Percentiles rank a stretch among this genome's conserved stretches.
These are phyloP conservation scores for Caranx melampygus DNA, from an alignment of 2,113 vertebrate species.

Conservation along the genomic window DNA sequence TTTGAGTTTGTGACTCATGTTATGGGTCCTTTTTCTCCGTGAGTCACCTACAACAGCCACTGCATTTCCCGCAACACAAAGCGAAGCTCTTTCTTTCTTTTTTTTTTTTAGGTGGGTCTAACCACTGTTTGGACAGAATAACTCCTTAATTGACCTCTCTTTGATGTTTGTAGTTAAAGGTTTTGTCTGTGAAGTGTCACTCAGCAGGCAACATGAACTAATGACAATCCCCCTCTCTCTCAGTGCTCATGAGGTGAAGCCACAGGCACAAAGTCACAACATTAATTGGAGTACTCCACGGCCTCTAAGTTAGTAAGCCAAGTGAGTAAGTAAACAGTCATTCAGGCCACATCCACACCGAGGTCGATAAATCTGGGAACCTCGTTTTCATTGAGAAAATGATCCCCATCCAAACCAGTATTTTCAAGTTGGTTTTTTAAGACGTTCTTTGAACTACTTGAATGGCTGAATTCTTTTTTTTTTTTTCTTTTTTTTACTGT, in stretches of 20 bases:
- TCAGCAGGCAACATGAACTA: constrained; percentile 66
- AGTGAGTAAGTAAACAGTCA: constrained; percentile 68
- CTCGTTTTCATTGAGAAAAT: constrained; percentile 50
- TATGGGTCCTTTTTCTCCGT: constrained; percentile 56
- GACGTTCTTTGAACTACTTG: neutral
- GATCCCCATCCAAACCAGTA: constrained; percentile 29
- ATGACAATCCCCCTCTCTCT: constrained; percentile 43
- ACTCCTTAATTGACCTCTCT: constrained; percentile 66
- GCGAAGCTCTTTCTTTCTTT: constrained; percentile 36
- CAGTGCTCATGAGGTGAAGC: constrained; percentile 31
- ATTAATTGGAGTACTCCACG: constrained; percentile 52
- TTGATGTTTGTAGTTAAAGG: constrained; percentile 72
- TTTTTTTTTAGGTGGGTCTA: constrained; percentile 15
- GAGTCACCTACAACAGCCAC: constrained; percentile 69
- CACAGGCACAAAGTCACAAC: constrained; percentile 60
- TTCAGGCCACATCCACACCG: constrained; percentile 52
- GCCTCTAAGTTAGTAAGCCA: constrained; percentile 38
- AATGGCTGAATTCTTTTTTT: constrained; percentile 5
- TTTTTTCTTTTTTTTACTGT: neutral
- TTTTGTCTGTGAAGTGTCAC: constrained; percentile 70
- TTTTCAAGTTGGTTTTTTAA: constrained; percentile 43
- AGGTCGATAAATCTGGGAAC: constrained; percentile 64
- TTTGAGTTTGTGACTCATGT: constrained; percentile 68
- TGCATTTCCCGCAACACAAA: constrained; percentile 64
- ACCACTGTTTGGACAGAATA: constrained; percentile 63